Percentiles rank a stretch among this genome's conserved stretches.
Evolutionary conservation across 2,797 vertebrate genomes (phyloP).

Genomic region (Falco novaeseelandiae): DNA sequence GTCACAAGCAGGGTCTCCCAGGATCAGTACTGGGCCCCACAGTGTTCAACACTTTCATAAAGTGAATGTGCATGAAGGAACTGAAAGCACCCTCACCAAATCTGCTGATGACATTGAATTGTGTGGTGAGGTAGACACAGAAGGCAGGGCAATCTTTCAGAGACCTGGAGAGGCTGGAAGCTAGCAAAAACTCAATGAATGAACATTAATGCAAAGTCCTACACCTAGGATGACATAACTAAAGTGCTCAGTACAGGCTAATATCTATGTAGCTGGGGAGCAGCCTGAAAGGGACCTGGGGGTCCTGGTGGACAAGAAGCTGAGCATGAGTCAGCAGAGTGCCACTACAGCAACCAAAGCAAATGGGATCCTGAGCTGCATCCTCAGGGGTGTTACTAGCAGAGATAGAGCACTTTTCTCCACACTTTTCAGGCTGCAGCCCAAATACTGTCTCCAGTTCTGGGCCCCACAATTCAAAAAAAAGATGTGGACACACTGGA

Average conservation of each 20-base stretch:
- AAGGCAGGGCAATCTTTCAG: background rate
- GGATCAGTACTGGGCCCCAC: rapidly evolving
- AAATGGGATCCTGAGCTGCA: background rate
- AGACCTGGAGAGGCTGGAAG: background rate
- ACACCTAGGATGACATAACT: background rate
- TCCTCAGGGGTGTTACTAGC: background rate
- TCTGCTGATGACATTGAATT: background rate
- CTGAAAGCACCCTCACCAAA: background rate
- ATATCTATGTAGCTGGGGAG: background rate
- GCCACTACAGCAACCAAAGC: background rate
- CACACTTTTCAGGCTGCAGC: background rate
- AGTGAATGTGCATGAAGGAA: background rate
- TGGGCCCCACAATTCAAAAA: background rate
- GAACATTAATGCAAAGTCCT: background rate
- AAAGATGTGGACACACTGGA: background rate
- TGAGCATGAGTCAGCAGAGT: background rate
- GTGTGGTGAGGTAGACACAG: rapidly evolving
- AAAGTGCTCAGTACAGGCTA: background rate
- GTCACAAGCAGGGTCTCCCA: background rate
- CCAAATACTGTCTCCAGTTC: background rate
- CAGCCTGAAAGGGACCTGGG: background rate
- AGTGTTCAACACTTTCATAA: background rate
- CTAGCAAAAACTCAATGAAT: background rate
- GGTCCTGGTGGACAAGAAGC: background rate
- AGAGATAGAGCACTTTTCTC: background rate